Conservation (phyloP, 2,888 invertebrate species). For the Seira ritae region DNA sequence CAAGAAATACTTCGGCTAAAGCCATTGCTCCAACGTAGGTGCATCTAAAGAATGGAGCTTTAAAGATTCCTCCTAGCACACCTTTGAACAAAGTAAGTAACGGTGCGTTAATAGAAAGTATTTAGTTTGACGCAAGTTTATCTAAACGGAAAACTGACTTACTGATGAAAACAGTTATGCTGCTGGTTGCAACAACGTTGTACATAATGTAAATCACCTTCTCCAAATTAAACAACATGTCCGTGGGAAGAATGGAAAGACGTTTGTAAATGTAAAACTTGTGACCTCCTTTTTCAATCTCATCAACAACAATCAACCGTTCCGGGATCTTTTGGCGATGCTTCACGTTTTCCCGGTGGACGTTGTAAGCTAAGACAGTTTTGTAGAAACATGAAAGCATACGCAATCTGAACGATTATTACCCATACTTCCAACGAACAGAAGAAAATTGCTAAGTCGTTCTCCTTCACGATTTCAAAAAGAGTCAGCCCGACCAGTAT, state of each 20-base stretch:
- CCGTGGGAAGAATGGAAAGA: slow-evolving; percentile 49
- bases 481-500: slow-evolving; percentile 29
- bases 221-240: slow-evolving; percentile 35
- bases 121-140: too few species aligned
- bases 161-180: neutral
- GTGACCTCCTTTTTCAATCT: slow-evolving; percentile 53
- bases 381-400: slow-evolving; percentile 50
- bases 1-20: slow-evolving; percentile 38
- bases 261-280: slow-evolving; percentile 58
- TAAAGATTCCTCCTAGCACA: too few species aligned
- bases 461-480: slow-evolving; percentile 20
- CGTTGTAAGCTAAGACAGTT: slow-evolving; percentile 51
- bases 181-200: slow-evolving; percentile 31
- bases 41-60: too few species aligned
- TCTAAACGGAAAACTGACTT: too few species aligned
- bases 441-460: slow-evolving; percentile 28
- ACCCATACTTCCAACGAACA: slow-evolving; percentile 41
- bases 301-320: slow-evolving; percentile 48
- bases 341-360: slow-evolving; percentile 35
- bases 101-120: too few species aligned
- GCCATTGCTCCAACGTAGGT: slow-evolving; percentile 10
- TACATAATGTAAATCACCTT: slow-evolving; percentile 41
- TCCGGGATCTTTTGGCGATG: slow-evolving; percentile 55
- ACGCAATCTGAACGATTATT: slow-evolving; percentile 40
- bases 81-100: too few species aligned